Evolutionary conservation across 2,797 vertebrate species (phyloP), one percentile per base, ranked within the genome.

Genomic region (Eupleurogrammus muticus): DNA sequence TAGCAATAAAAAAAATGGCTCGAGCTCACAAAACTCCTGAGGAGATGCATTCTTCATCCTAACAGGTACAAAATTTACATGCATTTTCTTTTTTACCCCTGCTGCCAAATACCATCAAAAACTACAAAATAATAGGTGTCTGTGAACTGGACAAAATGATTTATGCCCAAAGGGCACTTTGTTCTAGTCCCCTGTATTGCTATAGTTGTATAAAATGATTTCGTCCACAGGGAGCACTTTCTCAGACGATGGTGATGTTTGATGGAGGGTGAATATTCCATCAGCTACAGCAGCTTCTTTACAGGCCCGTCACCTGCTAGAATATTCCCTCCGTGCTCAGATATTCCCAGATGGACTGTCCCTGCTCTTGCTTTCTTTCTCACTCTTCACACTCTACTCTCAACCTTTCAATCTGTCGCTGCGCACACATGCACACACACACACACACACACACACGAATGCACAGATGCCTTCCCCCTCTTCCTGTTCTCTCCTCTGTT

Each of bases 271-370:
- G 69, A 80, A 81, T 73, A 66, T 80, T 78, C 66, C 57, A 80
- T 86, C 82, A 71, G 63, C 59, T 47, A 55, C 65, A 83, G 68
- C 5, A 57, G 68, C 46, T 42, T 49, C 64, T 81, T 81, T 75
- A 85, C 66, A 78, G n/a, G 66, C 48, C 70, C 82, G 73, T 85
- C 85, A 79, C 75, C 86, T 70, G 76, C 76, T 75, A 60, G 60
- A 64, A 62, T 70, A 77, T 83, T 85, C 79, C 64, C 75, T 75
- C 64, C 81, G 66, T 68, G 70, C 61, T 77, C 56, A 5, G 32
- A 70, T 79, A 79, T 81, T 83, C 80, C 82, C 86, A 76, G 49
- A 63, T 55, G 85, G 59, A 71, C 60, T 35, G 81, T 71, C 38
- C 16, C 65, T 35, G 70, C 82, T 70, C 51, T 75, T 82, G 64